Conservation (phyloP, 2,888 invertebrate species). For the Liopterus haemorrhoidalis region DNA sequence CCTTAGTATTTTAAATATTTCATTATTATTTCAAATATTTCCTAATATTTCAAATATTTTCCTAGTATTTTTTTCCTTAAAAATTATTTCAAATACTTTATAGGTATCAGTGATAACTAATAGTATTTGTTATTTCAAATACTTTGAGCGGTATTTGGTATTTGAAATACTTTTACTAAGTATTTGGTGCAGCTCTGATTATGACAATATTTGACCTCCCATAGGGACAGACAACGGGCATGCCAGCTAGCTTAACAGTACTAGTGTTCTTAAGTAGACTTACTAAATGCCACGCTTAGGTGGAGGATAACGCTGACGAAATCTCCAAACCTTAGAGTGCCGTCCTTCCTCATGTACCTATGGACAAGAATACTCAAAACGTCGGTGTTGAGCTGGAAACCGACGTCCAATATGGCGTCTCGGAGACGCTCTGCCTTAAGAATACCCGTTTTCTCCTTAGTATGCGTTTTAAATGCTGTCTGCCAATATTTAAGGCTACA, state of each 20-base stretch:
- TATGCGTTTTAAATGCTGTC: conserved; percentile 81
- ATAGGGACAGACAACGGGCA: no score
- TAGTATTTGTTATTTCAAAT: no score
- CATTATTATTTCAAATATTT: no score
- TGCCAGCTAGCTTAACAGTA: not conserved
- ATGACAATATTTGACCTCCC: no score
- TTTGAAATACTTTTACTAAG: no score
- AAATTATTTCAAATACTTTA: not conserved
- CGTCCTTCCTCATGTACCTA: conserved; percentile 87
- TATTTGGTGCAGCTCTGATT: no score
- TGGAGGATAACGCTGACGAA: conserved; percentile 87
- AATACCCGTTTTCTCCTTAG: conserved; percentile 85
- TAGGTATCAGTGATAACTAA: no score
- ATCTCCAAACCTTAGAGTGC: conserved; percentile 84
- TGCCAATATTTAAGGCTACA: conserved; percentile 89
- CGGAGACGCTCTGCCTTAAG: conserved; percentile 77
- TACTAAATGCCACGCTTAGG: conserved; percentile 82
- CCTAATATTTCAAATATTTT: no score
- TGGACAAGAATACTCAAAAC: conserved; percentile 76
- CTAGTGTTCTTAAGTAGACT: conserved; percentile 40
- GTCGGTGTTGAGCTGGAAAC: conserved; percentile 80
- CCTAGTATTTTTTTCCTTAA: no score
- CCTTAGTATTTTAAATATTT: no score
- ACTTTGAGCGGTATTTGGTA: no score
- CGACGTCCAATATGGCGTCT: conserved; percentile 80